Evolutionary conservation across 1,140 invertebrate genomes (phyloP).

Genomic region (Paraescarpia echinospica): DNA sequence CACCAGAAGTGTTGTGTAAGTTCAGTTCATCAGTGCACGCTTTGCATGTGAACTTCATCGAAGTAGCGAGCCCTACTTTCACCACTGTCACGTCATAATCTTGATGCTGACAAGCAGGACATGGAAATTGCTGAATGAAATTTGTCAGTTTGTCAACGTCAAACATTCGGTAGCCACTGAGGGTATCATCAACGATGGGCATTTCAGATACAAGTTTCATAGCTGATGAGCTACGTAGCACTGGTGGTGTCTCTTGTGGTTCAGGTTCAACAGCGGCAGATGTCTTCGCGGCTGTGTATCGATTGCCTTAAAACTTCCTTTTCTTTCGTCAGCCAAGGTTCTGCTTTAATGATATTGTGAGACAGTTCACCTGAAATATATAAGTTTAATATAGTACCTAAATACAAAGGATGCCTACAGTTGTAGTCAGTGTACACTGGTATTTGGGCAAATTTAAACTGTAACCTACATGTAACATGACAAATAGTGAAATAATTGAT

Average conservation of each 20-base stretch:
- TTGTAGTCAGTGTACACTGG: no score
- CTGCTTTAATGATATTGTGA: no score
- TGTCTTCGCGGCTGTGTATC: not conserved
- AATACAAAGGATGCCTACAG: no score
- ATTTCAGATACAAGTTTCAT: conserved; percentile 10
- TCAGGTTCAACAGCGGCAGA: not conserved
- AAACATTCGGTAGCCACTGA: conserved; percentile 14
- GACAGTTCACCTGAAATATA: no score
- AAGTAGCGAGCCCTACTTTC: not conserved
- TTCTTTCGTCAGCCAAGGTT: not conserved
- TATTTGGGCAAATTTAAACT: no score
- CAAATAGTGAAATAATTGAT: no score
- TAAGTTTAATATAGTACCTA: no score
- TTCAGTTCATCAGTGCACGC: not conserved
- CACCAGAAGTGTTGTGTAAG: not conserved
- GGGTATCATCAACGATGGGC: not conserved
- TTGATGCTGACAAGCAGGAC: no score
- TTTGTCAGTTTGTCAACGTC: no score
- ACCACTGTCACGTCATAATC: no score
- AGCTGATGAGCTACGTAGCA: not conserved
- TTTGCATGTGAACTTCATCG: not conserved
- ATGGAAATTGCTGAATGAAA: no score
- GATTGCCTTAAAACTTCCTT: not conserved
- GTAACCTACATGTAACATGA: no score
- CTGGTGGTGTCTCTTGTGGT: not conserved